Percentiles rank a stretch among this genome's conserved stretches.
These are phyloP conservation scores for Porites evermanni DNA, from an alignment of 92 coral and sea anemone genomes.

Conservation along the genomic window DNA sequence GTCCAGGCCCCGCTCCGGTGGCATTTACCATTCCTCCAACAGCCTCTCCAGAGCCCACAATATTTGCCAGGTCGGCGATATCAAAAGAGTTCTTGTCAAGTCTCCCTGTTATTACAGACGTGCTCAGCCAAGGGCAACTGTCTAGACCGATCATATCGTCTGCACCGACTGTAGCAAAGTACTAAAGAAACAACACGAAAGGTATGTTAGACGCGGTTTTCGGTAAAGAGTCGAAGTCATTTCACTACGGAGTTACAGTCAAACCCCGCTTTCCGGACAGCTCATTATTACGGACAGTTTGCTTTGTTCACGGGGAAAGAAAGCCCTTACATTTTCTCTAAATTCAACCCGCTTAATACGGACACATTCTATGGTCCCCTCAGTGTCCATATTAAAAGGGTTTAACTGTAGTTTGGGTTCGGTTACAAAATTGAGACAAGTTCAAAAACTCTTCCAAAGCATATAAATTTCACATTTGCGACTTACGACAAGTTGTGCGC, in stretches of 20 bases:
- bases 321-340: too few relatives aligned
- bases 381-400: too few relatives aligned
- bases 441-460: too few relatives aligned
- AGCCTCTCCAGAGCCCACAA: slow-evolving; percentile 96
- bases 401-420: too few relatives aligned
- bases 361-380: too few relatives aligned
- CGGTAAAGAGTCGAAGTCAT: neutral
- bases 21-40: slow-evolving; percentile 93
- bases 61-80: slow-evolving; percentile 89
- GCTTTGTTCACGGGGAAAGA: too few relatives aligned
- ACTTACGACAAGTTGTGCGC: too few relatives aligned
- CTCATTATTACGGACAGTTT: too few relatives aligned
- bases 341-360: too few relatives aligned
- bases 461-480: too few relatives aligned
- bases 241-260: neutral
- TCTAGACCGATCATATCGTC: slow-evolving; percentile 85
- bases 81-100: slow-evolving; percentile 84
- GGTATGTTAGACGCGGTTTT: neutral
- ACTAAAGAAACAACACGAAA: slow-evolving; percentile 51
- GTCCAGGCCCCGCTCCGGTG: slow-evolving; percentile 72
- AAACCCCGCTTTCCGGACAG: too few relatives aligned
- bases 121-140: slow-evolving; percentile 88
- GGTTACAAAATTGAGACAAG: too few relatives aligned
- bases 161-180: slow-evolving; percentile 93
- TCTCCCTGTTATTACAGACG: slow-evolving; percentile 89